Evolutionary conservation across 2,797 vertebrate genomes (phyloP), one percentile per base, ranked within the genome.

Genomic region (Acanthopagrus latus): DNA sequence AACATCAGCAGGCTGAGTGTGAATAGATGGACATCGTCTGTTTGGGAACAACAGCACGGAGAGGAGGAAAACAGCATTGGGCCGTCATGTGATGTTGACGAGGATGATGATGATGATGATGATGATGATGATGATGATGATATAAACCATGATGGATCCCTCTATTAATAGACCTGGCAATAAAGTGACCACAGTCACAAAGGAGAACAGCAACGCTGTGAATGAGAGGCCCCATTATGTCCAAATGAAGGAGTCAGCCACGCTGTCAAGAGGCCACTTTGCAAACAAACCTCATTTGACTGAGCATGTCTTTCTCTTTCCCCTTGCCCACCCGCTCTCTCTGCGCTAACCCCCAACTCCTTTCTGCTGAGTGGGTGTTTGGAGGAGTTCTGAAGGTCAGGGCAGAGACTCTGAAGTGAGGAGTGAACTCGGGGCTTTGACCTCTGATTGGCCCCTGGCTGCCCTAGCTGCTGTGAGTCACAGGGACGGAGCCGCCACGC

Each of bases 301-400:
- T 82, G 83, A 87, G 80, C 75, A 41, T 1, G 74, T 76, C 86
- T 84, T 76, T 88, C 86, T 83, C 84, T 75, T 46, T 71, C 56
- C 21, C 73, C 38, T 76, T 47, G 63, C 66, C 86, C 76, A 21
- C 67, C 70, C 65, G 18, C 87, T 75, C 74, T 63, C 72, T 55
- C 76, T 4, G 50, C 18, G 21, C 76, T 59, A 50, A 64, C 84
- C 78, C 70, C 62, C 14, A 20, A 68, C 86, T 86, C 79, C 52
- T 91, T 94, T 90, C 90, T 94, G 93, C 94, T 95, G 94, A 94
- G 93, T 93, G 87, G 88, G 84, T 64, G 89, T 88, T 93, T 88
- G 48, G 74, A 63, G 77, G 84, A 92, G 89, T 89, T 80, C 82
- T 84, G 88, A 89, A 92, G 92, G 93, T 93, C 89, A 91, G 82